These are phyloP conservation scores for Lytechinus variegatus DNA, from an alignment of 35 echinoderm and acorn worm species.

Conservation along the genomic window DNA sequence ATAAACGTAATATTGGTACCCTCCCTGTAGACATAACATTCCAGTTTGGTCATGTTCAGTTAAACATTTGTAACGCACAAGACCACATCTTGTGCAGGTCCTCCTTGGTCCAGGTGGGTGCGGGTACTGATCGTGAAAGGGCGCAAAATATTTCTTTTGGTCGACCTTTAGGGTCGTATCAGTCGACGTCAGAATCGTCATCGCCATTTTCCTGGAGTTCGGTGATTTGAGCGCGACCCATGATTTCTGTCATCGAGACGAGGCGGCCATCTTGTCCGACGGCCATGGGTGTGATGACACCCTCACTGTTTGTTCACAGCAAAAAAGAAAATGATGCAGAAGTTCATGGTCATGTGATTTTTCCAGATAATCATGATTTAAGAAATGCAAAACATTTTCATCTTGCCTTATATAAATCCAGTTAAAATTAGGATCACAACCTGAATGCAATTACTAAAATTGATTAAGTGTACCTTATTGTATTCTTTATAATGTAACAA, in stretches of 20 bases:
- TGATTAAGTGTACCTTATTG: too few species aligned
- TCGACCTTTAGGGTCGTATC: background rate
- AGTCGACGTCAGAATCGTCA: background rate
- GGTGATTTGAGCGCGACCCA: slow-evolving; percentile 11
- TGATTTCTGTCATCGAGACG: slow-evolving; percentile 72
- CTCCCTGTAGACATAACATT: too few species aligned
- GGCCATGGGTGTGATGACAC: slow-evolving; percentile 90
- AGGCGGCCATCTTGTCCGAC: slow-evolving; percentile 83
- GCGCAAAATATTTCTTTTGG: too few species aligned
- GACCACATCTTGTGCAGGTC: too few species aligned
- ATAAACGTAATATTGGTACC: too few species aligned
- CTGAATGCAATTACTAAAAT: too few species aligned
- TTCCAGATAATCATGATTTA: background rate
- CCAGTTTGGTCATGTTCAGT: too few species aligned
- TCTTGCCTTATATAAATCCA: background rate
- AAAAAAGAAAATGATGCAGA: background rate
- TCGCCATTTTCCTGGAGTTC: background rate
- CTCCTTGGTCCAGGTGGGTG: too few species aligned
- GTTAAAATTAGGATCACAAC: background rate
- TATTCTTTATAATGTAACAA: too few species aligned
- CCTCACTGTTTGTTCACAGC: slow-evolving; percentile 64
- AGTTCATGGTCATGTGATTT: background rate
- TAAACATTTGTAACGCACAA: too few species aligned
- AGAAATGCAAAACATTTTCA: background rate
- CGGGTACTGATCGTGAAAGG: too few species aligned